phyloP scores from a whole-genome alignment of 2,888 invertebrate species.

The Microplitis manilae region DNA sequence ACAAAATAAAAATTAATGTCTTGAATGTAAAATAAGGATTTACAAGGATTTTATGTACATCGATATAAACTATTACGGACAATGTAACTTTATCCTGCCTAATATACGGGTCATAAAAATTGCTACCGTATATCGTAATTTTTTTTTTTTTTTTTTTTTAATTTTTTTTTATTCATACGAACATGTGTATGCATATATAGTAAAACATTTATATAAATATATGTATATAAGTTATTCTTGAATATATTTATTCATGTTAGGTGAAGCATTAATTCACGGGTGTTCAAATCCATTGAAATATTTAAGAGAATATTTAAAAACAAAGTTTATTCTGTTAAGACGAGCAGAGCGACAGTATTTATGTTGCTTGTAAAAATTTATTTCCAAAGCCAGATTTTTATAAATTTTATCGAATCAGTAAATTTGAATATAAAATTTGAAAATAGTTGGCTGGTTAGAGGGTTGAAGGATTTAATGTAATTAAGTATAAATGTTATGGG shows the following conservation, averaged over 20 bases:
- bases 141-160: not conserved
- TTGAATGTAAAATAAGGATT: conserved; percentile 13
- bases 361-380: not conserved
- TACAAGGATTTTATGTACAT: conserved; percentile 22
- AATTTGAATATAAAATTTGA: not conserved
- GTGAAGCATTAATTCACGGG: not conserved
- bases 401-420: not conserved
- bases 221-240: not conserved
- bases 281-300: not conserved
- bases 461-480: too few relatives aligned
- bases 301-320: conserved; percentile 1
- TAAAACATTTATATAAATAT: not conserved
- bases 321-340: not conserved
- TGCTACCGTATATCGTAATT: not conserved
- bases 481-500: not conserved
- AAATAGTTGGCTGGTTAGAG: not conserved
- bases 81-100: not conserved
- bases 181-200: not conserved
- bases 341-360: not conserved
- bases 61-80: not conserved
- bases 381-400: not conserved
- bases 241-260: not conserved
- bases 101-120: not conserved
- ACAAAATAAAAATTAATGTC: conserved; percentile 13
- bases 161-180: not conserved